Conservation (phyloP, 2,113 vertebrate genomes). For the Lasiurus borealis region DNA sequence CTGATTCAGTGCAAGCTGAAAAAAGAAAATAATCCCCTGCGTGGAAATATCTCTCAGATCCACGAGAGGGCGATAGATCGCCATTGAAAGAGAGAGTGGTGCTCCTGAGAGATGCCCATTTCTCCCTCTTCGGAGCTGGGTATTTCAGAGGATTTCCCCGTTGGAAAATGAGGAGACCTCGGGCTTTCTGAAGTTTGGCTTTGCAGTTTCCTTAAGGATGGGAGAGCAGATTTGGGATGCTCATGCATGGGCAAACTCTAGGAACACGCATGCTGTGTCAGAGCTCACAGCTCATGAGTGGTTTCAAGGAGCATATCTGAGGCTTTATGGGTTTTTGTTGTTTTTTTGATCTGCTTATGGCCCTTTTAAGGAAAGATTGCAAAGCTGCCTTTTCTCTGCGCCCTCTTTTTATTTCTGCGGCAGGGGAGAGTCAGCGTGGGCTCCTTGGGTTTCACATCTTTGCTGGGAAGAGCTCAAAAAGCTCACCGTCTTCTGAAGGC, state of each 20-base stretch:
- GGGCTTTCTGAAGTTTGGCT: constrained; percentile 20
- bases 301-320: neutral
- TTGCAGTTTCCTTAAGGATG: constrained; percentile 42
- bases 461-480: neutral
- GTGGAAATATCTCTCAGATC: constrained; percentile 62
- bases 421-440: neutral
- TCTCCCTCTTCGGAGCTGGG: neutral
- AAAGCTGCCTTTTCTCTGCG: neutral
- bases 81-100: neutral
- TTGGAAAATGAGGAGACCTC: neutral
- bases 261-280: neutral
- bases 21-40: neutral
- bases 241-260: constrained; percentile 39
- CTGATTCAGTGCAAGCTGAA: neutral
- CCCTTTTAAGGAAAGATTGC: neutral
- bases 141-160: neutral
- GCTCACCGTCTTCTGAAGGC: neutral
- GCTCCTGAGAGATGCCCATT: neutral
- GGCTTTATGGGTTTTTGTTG: constrained; percentile 4
- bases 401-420: neutral
- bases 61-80: constrained; percentile 74
- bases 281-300: neutral
- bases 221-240: constrained; percentile 11
- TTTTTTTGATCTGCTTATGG: constrained; percentile 38
- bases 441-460: neutral